Evolutionary conservation across 1,140 invertebrate species (phyloP).

Genomic region (Neelides sp.): DNA sequence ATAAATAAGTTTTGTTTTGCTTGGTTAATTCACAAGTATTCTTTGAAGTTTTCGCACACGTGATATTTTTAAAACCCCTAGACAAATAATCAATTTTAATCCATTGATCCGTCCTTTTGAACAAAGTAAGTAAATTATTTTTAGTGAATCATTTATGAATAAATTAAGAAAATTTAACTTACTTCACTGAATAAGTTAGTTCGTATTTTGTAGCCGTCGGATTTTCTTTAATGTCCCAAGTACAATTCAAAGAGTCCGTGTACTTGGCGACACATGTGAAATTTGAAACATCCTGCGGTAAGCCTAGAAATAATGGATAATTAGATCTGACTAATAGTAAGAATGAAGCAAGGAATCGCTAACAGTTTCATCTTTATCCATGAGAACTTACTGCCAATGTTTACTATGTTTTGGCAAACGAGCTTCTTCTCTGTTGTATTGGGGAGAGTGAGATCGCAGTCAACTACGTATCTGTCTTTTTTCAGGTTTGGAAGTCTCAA

Average conservation of each 20-base stretch:
- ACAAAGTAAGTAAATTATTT: too few relatives aligned
- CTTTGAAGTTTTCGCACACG: too few relatives aligned
- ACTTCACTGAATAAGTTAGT: too few relatives aligned
- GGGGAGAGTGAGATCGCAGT: constrained; percentile 36
- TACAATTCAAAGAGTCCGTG: constrained; percentile 30
- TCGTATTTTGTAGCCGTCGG: constrained; percentile 28
- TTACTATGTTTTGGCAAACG: constrained; percentile 43
- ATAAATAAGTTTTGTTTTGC: constrained; percentile 3
- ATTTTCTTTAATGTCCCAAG: constrained; percentile 27
- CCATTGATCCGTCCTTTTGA: too few relatives aligned
- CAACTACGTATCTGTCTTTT: constrained; percentile 36
- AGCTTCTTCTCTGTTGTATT: constrained; percentile 18
- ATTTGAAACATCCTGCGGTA: constrained; percentile 23
- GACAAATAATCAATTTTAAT: too few relatives aligned
- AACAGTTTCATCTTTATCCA: neutral
- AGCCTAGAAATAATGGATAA: constrained; percentile 3
- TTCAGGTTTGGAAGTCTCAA: constrained; percentile 38
- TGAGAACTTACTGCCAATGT: constrained; percentile 41
- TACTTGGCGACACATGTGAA: constrained; percentile 30
- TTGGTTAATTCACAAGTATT: too few relatives aligned
- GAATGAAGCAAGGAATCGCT: neutral
- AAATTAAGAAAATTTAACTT: neutral
- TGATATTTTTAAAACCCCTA: too few relatives aligned
- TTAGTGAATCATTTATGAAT: neutral
- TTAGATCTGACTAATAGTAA: constrained; percentile 1